Conservation (phyloP, 2,113 vertebrate genomes). For the Puma concolor region DNA sequence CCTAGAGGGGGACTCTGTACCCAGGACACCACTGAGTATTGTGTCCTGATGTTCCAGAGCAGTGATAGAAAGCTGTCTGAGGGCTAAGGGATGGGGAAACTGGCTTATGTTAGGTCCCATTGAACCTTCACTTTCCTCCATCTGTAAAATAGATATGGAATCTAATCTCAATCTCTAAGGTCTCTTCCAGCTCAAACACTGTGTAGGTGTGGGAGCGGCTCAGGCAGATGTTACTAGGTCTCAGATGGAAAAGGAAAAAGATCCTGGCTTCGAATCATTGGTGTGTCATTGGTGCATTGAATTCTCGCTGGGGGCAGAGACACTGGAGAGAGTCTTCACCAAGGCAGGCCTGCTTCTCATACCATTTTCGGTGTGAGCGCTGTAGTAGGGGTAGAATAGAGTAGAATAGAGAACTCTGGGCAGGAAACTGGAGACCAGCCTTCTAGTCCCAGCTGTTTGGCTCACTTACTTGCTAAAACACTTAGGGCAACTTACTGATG, state of each 20-base stretch:
- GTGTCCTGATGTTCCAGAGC: neutral
- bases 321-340: neutral
- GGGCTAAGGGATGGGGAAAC: neutral
- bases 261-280: neutral
- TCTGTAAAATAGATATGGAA: neutral
- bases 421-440: neutral
- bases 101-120: neutral
- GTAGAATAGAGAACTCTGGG: neutral
- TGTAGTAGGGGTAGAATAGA: neutral
- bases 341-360: neutral
- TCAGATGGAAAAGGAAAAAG: neutral
- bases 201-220: neutral
- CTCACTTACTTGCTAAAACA: neutral
- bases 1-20: neutral
- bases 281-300: neutral
- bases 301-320: neutral
- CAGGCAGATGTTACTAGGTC: neutral
- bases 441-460: neutral
- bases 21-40: neutral
- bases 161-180: neutral
- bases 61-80: neutral
- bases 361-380: neutral
- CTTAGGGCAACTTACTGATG: neutral
- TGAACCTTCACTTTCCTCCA: neutral
- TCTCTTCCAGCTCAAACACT: neutral